Evolutionary conservation across 2,797 vertebrate genomes (phyloP).

Genomic region (Cercopithecus petaurista): DNA sequence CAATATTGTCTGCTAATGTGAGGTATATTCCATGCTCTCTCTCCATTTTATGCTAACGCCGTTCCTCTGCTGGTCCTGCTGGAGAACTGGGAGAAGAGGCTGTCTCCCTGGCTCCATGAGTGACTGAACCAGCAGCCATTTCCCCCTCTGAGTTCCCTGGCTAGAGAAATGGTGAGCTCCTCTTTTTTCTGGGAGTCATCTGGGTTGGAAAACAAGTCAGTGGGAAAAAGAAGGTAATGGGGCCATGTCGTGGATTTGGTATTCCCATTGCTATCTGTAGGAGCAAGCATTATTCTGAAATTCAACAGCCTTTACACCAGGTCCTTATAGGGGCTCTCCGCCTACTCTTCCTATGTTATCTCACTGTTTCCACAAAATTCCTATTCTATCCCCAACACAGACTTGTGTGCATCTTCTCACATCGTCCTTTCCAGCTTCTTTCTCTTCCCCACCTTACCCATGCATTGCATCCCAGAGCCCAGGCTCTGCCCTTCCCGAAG

Average conservation of each 20-base stretch:
- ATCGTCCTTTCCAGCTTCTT: background rate
- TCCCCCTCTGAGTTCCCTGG: background rate
- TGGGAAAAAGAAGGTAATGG: background rate
- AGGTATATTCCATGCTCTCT: slow-evolving; percentile 32
- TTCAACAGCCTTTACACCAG: background rate
- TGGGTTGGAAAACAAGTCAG: slow-evolving; percentile 11
- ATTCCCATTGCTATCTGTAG: background rate
- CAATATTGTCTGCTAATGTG: slow-evolving; percentile 73
- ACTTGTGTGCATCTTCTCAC: background rate
- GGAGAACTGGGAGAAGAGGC: slow-evolving; percentile 39
- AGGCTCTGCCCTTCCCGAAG: background rate
- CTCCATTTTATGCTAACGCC: slow-evolving; percentile 52
- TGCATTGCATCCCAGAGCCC: background rate
- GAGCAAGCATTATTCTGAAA: background rate
- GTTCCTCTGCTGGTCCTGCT: background rate
- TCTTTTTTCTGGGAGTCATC: background rate
- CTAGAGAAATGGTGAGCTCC: background rate
- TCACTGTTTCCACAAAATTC: background rate
- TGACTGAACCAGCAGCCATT: background rate
- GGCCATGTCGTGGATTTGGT: no score
- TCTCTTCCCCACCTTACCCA: background rate
- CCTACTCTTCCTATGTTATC: background rate
- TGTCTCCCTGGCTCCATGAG: background rate
- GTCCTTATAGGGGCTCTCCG: background rate
- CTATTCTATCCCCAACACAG: background rate